These are phyloP conservation scores for Meriones unguiculatus DNA, from an alignment of 2,113 vertebrate genomes.

Conservation along the genomic window DNA sequence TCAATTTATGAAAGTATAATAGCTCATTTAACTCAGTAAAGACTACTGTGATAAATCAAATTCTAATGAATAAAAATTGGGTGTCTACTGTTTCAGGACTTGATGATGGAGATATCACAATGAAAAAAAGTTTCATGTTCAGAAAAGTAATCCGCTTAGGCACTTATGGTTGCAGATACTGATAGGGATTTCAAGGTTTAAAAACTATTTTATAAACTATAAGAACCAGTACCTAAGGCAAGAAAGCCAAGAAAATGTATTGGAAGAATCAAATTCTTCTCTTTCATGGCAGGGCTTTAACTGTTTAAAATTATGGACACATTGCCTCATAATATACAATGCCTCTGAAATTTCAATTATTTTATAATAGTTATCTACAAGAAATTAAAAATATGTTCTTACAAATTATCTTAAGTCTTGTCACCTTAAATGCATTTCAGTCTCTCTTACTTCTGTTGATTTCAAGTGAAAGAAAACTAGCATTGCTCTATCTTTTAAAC, in stretches of 20 bases:
- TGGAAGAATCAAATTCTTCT: background rate
- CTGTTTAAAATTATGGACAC: conserved; percentile 15
- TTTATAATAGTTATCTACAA: conserved; percentile 20
- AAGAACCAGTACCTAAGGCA: background rate
- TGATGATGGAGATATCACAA: background rate
- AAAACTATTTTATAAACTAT: conserved; percentile 15
- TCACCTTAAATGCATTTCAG: background rate
- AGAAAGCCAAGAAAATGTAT: background rate
- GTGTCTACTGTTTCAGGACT: background rate
- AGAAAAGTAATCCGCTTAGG: background rate
- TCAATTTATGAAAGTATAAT: background rate
- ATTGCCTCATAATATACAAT: background rate
- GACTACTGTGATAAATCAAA: conserved; percentile 9
- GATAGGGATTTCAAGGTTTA: background rate
- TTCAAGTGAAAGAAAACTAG: conserved; percentile 54
- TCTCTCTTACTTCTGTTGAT: background rate
- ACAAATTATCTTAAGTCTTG: background rate
- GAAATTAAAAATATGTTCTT: conserved; percentile 22
- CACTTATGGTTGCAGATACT: background rate
- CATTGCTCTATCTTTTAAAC: conserved; percentile 23
- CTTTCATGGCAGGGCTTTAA: background rate
- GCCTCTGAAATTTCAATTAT: background rate
- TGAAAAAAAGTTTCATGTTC: background rate
- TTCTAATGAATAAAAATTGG: background rate
- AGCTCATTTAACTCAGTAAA: background rate